Evolutionary conservation across 2,888 invertebrate genomes (phyloP), one percentile per base, ranked within the genome.

Genomic region (Andrena minutula): DNA sequence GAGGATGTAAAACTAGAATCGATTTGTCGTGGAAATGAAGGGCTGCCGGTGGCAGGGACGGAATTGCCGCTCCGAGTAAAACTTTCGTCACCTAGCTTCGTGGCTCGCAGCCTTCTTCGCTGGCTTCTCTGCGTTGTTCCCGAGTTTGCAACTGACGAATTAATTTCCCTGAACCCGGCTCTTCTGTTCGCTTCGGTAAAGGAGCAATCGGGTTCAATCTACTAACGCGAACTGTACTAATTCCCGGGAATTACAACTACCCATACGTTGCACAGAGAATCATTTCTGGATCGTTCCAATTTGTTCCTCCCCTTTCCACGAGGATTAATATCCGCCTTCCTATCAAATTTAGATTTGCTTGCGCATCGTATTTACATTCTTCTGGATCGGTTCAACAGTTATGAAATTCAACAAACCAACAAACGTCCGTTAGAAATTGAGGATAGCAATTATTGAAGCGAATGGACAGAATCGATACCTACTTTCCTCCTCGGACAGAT

Each of bases 401-500:
- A 51, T 8, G 20, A 51, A 51, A 20, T 20, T 51, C 20, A 12
- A 8, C 23, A 23, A 56, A 26, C 26, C 20, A 26, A 56, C 56
- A 56, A 23, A 26, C 56, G 1, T 20, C 20, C 51, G 10, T 56
- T 56, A 56, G 23, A 56, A 20, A 4, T 12, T 4, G 56, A 56
- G 20, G 56, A 4, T 23, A 56, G 10, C 4, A 23, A 56, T 56
- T 53, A 53, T 53, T 53, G 23, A 32, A 20, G 20, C 3, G 32
- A 12, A 0, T 35, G 20, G 28, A 6, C 26, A 41, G 16, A 28
- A 72, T 65, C 20, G 69, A 78, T 86, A 95, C 96, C 96, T 93
- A 97, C 98, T 98, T 94, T 98, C 98, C 94, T 98, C 98, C 91
- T 98, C 98, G 12, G 97, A 97, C 64, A 98, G 94, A 92, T 98